Evolutionary conservation across 2,113 vertebrate species (phyloP).

Genomic region (Triplophysa tibetana): DNA sequence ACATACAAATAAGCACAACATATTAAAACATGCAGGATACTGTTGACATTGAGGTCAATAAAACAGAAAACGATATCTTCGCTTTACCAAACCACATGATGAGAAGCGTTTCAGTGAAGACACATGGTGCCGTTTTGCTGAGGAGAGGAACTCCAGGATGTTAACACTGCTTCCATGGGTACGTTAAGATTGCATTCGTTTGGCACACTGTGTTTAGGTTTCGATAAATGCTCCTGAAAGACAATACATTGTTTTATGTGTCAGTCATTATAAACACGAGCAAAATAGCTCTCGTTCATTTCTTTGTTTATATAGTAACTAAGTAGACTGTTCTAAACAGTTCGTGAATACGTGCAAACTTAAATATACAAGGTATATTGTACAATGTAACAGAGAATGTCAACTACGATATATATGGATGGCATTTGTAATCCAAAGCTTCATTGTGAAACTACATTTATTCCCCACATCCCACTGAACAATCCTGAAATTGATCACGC

Average conservation of each 20-base stretch:
- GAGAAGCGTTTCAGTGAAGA: neutral
- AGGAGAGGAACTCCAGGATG: slow-evolving; percentile 52
- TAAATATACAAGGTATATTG: neutral
- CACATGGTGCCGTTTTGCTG: slow-evolving; percentile 4
- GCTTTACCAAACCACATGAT: neutral
- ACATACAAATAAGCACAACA: neutral
- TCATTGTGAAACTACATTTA: neutral
- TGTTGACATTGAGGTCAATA: neutral
- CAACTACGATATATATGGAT: neutral
- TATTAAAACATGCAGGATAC: neutral
- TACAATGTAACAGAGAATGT: neutral
- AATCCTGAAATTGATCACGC: neutral
- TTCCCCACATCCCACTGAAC: neutral
- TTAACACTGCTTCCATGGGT: slow-evolving; percentile 68
- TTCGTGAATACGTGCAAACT: neutral
- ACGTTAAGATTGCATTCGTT: slow-evolving; percentile 68
- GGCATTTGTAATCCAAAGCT: neutral
- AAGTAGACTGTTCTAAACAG: neutral
- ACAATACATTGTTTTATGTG: neutral
- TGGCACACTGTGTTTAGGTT: slow-evolving; percentile 47
- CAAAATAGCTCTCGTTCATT: neutral
- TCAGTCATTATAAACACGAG: neutral
- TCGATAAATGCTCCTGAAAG: slow-evolving; percentile 56
- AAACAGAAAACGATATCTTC: neutral
- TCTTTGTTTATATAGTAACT: neutral